A percentile compares a stretch with the other conserved stretches of the same genome.
Evolutionary conservation across 2,113 vertebrate genomes (phyloP).

Genomic region (Eublepharis macularius): DNA sequence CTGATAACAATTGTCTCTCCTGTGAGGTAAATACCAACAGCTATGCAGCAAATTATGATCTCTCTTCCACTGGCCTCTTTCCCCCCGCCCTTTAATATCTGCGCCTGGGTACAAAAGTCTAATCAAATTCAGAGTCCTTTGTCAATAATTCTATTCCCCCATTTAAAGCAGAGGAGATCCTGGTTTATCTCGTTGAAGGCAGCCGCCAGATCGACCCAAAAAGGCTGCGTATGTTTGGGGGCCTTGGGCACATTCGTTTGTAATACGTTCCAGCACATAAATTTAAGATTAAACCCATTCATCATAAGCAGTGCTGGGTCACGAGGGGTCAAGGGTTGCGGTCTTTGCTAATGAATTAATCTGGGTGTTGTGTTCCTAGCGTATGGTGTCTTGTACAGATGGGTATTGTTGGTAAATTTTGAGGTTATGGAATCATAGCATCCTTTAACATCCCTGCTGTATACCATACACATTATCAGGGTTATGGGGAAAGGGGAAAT

Average conservation of each 20-base stretch:
- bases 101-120: background rate
- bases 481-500: no score
- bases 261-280: background rate
- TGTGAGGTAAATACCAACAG: background rate
- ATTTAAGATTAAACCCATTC: slow-evolving; percentile 48
- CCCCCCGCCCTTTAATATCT: no score
- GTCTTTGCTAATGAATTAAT: background rate
- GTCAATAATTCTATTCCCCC: background rate
- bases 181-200: background rate
- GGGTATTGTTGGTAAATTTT: background rate
- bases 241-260: background rate
- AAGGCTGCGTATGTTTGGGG: background rate
- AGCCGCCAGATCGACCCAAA: background rate
- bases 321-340: background rate
- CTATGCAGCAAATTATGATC: background rate
- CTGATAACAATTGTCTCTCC: background rate
- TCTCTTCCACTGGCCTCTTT: background rate
- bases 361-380: rapidly evolving
- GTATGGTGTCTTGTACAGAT: background rate
- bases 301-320: slow-evolving; percentile 25
- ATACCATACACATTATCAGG: background rate
- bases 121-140: background rate
- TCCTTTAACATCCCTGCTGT: background rate
- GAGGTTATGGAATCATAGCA: background rate
- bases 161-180: background rate